These are phyloP conservation scores for Propithecus coquereli DNA, from an alignment of 2,113 vertebrate species.

Conservation along the genomic window DNA sequence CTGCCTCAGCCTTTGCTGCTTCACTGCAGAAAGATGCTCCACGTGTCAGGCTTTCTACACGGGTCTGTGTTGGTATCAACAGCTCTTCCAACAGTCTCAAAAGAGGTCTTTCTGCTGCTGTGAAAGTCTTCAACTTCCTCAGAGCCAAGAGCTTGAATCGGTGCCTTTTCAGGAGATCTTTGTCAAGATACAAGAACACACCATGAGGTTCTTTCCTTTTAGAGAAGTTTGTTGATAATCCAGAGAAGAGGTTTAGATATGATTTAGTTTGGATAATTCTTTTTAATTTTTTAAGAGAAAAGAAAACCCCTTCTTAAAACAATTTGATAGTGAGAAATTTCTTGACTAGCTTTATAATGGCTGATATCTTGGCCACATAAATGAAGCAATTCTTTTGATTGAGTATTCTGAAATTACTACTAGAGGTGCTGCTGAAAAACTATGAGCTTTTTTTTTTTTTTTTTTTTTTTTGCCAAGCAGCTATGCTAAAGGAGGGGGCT, in stretches of 20 bases:
- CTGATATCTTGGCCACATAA: background rate
- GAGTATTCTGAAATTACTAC: background rate
- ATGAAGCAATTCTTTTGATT: background rate
- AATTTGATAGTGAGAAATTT: slow-evolving; percentile 11
- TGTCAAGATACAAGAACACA: slow-evolving; percentile 13
- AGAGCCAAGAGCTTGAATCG: slow-evolving; percentile 1
- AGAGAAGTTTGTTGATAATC: background rate
- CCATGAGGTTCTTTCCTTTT: background rate
- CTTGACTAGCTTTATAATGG: background rate
- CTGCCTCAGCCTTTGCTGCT: slow-evolving; percentile 23
- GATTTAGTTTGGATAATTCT: slow-evolving; percentile 29
- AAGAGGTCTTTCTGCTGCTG: slow-evolving; percentile 32
- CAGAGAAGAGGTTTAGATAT: background rate
- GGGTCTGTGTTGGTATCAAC: slow-evolving; percentile 41
- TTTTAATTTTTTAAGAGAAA: slow-evolving; percentile 1
- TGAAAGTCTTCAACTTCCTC: slow-evolving; percentile 31
- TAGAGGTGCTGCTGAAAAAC: background rate
- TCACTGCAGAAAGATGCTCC: slow-evolving; percentile 46
- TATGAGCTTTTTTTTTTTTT: background rate
- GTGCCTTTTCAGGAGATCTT: slow-evolving; percentile 28
- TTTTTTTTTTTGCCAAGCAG: background rate
- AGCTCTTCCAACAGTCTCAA: slow-evolving; percentile 33
- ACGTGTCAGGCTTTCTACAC: slow-evolving; percentile 36
- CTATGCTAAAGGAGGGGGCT: background rate
- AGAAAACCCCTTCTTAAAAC: background rate